Conservation (phyloP, 2,113 vertebrate species). For the Ginglymostoma cirratum region DNA sequence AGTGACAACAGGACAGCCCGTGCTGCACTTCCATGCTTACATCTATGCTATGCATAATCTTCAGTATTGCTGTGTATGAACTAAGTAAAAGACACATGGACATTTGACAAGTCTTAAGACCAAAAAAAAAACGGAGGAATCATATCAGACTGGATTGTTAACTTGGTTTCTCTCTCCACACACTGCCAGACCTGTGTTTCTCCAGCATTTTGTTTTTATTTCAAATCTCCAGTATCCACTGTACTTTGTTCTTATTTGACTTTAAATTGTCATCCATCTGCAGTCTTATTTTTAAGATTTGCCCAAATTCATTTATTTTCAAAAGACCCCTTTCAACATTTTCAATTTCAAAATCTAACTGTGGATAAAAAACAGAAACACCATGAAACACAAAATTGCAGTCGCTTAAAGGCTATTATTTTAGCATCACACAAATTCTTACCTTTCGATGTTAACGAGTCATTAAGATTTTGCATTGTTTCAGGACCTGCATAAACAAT, state of each 20-base stretch:
- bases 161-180: no score
- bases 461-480: conserved; percentile 64
- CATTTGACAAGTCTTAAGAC: neutral
- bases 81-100: neutral
- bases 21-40: neutral
- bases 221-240: no score
- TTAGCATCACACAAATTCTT: neutral
- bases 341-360: neutral
- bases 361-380: neutral
- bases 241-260: neutral
- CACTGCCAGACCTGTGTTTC: no score
- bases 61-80: neutral
- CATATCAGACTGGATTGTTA: no score
- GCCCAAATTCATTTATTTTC: neutral
- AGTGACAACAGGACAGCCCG: neutral
- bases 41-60: neutral
- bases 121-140: neutral
- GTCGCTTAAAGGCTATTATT: neutral
- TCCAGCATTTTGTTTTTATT: neutral
- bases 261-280: neutral
- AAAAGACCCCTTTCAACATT: neutral
- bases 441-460: conserved; percentile 64
- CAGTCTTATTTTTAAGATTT: neutral
- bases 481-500: conserved; percentile 81
- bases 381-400: neutral